A percentile compares a stretch with the other conserved stretches of the same genome.
Evolutionary conservation across 2,113 vertebrate genomes (phyloP).

Genomic region (Anser cygnoides): DNA sequence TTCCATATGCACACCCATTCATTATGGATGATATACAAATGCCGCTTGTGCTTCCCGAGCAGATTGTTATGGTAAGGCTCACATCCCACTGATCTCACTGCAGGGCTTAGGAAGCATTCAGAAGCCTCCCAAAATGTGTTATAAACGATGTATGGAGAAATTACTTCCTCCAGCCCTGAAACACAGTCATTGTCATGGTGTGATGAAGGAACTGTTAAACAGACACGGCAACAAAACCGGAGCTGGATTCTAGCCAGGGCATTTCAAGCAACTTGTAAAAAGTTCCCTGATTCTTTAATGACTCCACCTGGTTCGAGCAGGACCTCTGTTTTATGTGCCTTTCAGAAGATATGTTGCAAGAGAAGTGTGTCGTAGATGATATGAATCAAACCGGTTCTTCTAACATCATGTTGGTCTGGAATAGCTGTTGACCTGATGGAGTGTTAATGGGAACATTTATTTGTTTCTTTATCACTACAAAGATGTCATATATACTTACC

Average conservation of each 20-base stretch:
- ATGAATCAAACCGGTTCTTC: conserved; percentile 50
- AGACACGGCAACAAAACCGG: conserved; percentile 14
- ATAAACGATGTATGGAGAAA: not conserved
- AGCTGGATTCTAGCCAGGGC: conserved; percentile 45
- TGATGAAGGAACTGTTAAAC: conserved; percentile 35
- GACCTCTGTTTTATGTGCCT: conserved; percentile 55
- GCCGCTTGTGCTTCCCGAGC: not conserved
- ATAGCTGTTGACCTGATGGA: conserved; percentile 70
- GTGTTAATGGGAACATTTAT: conserved; percentile 76
- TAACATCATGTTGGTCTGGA: conserved; percentile 44
- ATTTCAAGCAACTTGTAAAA: conserved; percentile 67
- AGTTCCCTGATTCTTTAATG: conserved; percentile 62
- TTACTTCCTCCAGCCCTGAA: not conserved
- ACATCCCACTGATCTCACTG: not conserved
- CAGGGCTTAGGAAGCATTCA: not conserved
- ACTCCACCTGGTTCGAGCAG: conserved; percentile 63
- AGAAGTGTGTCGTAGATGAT: conserved; percentile 50
- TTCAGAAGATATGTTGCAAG: conserved; percentile 42
- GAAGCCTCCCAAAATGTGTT: conserved; percentile 10
- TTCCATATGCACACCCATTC: conserved; percentile 5
- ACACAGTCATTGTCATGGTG: not conserved
- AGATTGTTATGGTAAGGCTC: not conserved
- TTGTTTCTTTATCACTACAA: conserved; percentile 76
- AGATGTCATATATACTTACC: conserved; percentile 71
- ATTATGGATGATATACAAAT: conserved; percentile 4